Evolutionary conservation across 2,888 invertebrate species (phyloP).

Genomic region (Lymantria monacha): DNA sequence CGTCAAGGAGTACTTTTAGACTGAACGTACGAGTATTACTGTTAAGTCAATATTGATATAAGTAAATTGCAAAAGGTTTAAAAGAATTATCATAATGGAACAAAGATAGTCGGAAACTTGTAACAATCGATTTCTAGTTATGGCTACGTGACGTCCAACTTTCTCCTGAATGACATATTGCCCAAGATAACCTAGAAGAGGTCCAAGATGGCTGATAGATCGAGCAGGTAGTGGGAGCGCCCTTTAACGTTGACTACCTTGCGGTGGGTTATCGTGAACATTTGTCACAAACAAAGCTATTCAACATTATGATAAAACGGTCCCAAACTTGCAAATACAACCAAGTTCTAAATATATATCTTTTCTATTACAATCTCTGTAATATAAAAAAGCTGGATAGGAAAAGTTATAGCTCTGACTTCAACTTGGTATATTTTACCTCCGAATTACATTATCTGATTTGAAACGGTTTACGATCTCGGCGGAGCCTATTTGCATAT

Average conservation of each 20-base stretch:
- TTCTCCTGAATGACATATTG: slow-evolving; percentile 56
- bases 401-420: slow-evolving; percentile 33
- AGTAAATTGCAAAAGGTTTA: not conserved
- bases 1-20: no score
- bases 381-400: slow-evolving; percentile 21
- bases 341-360: slow-evolving; percentile 20
- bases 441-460: slow-evolving; percentile 71
- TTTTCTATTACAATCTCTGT: slow-evolving; percentile 14
- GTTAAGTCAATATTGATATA: no score
- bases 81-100: slow-evolving; percentile 7
- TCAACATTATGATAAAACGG: slow-evolving; percentile 45
- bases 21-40: no score
- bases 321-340: slow-evolving; percentile 31
- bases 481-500: slow-evolving; percentile 73
- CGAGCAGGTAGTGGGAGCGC: slow-evolving; percentile 47
- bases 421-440: slow-evolving; percentile 52
- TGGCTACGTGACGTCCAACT: slow-evolving; percentile 43
- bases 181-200: slow-evolving; percentile 60
- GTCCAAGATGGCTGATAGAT: slow-evolving; percentile 56
- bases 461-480: slow-evolving; percentile 73
- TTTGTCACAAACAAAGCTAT: slow-evolving; percentile 50
- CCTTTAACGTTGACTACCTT: slow-evolving; percentile 23
- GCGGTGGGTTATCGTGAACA: slow-evolving; percentile 51
- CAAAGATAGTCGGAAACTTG: slow-evolving; percentile 4
- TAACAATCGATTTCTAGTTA: slow-evolving; percentile 28